Base-by-base conservation (phyloP, 2,888 invertebrate species). In the Agapostemon virescens region DNA sequence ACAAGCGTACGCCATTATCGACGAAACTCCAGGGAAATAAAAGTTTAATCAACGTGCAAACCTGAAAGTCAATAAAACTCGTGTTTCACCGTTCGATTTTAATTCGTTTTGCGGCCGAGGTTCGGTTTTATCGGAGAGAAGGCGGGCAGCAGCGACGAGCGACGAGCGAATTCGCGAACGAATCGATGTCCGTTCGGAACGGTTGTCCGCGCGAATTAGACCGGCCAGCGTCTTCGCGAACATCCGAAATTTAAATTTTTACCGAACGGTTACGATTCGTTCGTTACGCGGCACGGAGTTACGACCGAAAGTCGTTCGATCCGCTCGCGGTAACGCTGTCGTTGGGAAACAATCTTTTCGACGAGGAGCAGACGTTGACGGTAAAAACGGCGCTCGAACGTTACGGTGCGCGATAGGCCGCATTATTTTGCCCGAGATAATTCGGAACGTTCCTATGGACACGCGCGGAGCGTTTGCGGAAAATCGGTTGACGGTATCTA, bases 31-130 rank as follows among this genome's bases (percentile, higher is more conserved):
- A 26, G 58, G 58, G 58, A 58, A 58, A 58, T 63, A 63, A 63
- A 63, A 63, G 63, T 63, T 63, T 63, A 63, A 63, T 36, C 36
- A 64, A 38, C 64, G n/a, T 23, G 38, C 55, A 17, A 17, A 55
- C 17, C 23, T 17, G 38, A 23, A 42, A 40, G 42, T 66, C 40
- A 17, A 66, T 66, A 38, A 38, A 42, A 66, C 42, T 42, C 66
- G 64, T 40, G 38, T 63, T 36, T 30, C 30, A 9, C 20, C 58
- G 58, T 58, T 58, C 30, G 30, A 58, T 58, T 58, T 58, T 58
- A 58, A 38, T 38, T 69, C 38, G 49, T 36, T 38, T 49, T 17
- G 36, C 69, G 23, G 17, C 61, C 15, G 30, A 23, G 42, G 15
- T 17, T 58, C 20, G 30, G 58, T 33, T 58, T 58, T 58, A 58